A percentile compares a stretch with the other conserved stretches of the same genome.
Conservation (phyloP, 1,140 invertebrate species). For the Neodiprion pinetum region DNA sequence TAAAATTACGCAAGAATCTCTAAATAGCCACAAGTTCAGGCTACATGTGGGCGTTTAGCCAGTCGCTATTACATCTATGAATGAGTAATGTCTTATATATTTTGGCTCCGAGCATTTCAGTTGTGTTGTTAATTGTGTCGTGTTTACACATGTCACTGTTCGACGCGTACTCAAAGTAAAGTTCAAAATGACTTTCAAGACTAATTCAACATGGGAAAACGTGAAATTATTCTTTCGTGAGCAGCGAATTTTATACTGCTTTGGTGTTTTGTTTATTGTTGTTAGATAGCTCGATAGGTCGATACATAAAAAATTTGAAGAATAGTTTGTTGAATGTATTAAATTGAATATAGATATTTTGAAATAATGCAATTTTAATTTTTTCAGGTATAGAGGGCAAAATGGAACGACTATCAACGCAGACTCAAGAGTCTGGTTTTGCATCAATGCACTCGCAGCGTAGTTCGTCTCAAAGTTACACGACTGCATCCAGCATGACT, state of each 20-base stretch:
- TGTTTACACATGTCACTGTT: not conserved
- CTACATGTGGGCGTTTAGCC: conserved; percentile 33
- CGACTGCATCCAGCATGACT: conserved; percentile 59
- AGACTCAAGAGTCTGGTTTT: conserved; percentile 71
- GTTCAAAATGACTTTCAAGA: not conserved
- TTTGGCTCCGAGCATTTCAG: not conserved
- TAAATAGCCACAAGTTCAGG: conserved; percentile 36
- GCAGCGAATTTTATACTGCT: not conserved
- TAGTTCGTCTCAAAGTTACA: conserved; percentile 69
- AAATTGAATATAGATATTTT: no score
- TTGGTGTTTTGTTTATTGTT: no score
- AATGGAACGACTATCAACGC: conserved; percentile 60
- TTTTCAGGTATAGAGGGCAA: conserved; percentile 56
- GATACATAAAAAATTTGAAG: no score
- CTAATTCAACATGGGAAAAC: not conserved
- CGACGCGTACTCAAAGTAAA: not conserved
- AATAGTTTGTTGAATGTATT: no score
- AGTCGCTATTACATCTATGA: conserved; percentile 21
- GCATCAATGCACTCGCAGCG: conserved; percentile 73
- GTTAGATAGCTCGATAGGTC: no score
- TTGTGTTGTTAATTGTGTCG: not conserved
- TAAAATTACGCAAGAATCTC: conserved; percentile 47
- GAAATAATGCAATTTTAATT: not conserved
- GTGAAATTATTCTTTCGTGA: not conserved
- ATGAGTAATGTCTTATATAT: conserved; percentile 32